Evolutionary conservation across 2,888 invertebrate genomes (phyloP), one percentile per base, ranked within the genome.

Genomic region (Odontothrips loti): DNA sequence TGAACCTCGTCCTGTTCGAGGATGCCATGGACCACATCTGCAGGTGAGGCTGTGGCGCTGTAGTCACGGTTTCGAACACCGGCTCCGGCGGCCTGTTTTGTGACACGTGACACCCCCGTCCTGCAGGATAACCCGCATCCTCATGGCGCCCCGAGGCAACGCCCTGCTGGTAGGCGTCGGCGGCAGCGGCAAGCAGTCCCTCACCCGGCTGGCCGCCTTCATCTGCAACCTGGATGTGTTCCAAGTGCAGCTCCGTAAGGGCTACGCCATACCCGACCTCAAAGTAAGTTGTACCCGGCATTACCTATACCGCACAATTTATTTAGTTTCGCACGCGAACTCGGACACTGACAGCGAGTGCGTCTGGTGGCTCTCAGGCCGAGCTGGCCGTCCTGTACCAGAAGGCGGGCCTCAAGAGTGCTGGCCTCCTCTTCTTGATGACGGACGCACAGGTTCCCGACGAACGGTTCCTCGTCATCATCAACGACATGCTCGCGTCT

Each of bases 21-120:
- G 97, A 98, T 87, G 97, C 98, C 20, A 96, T 98, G 94, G 91
- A 93, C 83, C 97, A 98, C 86, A 92, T 98, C 80, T 95, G 95
- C 88, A 91, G 95, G 91, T 92, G 84, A 86, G 84, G 4, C n/a
- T n/a, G 15, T 23, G 15, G 34, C 43, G 20, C 29, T 34, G 29
- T 0, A 15, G 27, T 29, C 48, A 20, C 47, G 12, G n/a, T n/a
- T n/a, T 8, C 17, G 10, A 58, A 0, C 20, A 1, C 15, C 58
- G 17, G 1, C 58, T 58, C 58, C 79, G 10, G 58, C 58, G 58
- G 34, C 20, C 43, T n/a, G 29, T 11, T 11, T 6, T 68, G 27
- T 68, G n/a, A 68, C 27, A 6, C 17, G 20, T 58, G n/a, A 17
- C 58, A 23, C 10, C 17, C 58, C 12, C 27, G 43, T 17, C 83